Percentiles rank a stretch among this genome's conserved stretches.
phyloP scores from a whole-genome alignment of 2,797 vertebrate genomes.

The Acanthopagrus latus region DNA sequence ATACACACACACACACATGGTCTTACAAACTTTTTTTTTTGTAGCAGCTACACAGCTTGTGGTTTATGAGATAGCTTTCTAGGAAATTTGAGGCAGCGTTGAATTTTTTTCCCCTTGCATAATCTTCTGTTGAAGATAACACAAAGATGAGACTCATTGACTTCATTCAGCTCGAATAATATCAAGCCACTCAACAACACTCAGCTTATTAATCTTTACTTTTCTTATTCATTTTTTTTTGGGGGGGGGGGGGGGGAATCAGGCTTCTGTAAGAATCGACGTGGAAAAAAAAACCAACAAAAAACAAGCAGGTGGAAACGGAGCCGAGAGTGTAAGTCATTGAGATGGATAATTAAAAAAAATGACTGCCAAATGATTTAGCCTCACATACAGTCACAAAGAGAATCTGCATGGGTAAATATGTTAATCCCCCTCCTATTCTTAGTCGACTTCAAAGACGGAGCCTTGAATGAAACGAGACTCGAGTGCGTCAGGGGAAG shows the following conservation, averaged over 20 bases:
- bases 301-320: constrained; percentile 71
- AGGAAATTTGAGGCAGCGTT: constrained; percentile 86
- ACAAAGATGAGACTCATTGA: constrained; percentile 42
- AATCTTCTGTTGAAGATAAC: constrained; percentile 73
- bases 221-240: not conserved
- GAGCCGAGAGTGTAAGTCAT: constrained; percentile 56
- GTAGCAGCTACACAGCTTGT: constrained; percentile 76
- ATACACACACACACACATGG: constrained; percentile 35
- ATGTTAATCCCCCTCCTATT: constrained; percentile 80
- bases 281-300: constrained; percentile 22
- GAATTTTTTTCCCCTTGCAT: constrained; percentile 45
- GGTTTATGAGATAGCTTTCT: constrained; percentile 90
- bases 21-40: constrained; percentile 57
- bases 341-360: constrained; percentile 73
- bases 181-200: constrained; percentile 8
- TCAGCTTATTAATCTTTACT: constrained; percentile 5
- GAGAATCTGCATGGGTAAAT: constrained; percentile 81
- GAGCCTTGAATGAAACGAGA: constrained; percentile 72
- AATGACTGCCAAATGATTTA: constrained; percentile 76
- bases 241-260: not conserved
- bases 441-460: constrained; percentile 78
- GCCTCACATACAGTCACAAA: constrained; percentile 76
- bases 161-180: constrained; percentile 28
- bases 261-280: constrained; percentile 45
- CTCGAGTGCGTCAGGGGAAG: constrained; percentile 70